Evolutionary conservation across 1,140 invertebrate genomes (phyloP).

Genomic region (Pantala flavescens): DNA sequence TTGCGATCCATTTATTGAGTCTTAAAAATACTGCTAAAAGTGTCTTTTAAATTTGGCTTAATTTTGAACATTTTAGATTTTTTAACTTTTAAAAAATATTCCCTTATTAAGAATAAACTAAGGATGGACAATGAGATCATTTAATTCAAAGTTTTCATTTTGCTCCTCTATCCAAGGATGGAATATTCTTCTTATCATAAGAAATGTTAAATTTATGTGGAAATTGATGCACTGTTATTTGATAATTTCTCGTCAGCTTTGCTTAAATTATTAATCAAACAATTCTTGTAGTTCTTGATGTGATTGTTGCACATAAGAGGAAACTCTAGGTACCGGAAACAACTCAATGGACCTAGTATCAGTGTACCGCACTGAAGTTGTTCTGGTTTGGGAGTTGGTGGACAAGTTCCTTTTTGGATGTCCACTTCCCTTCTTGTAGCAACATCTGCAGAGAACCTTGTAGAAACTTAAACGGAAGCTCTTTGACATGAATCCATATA

Average conservation of each 20-base stretch:
- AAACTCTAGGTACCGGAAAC: not conserved
- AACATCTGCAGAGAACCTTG: slow-evolving; percentile 35
- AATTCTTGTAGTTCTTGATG: not conserved
- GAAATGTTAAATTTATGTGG: no score
- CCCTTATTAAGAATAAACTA: no score
- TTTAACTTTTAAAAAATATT: no score
- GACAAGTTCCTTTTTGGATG: slow-evolving; percentile 23
- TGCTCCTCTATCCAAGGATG: no score
- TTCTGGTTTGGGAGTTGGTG: slow-evolving; percentile 29
- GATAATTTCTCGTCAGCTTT: not conserved
- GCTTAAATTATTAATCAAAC: not conserved
- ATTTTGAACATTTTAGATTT: no score
- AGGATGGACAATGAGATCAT: no score
- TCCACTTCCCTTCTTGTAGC: slow-evolving; percentile 16
- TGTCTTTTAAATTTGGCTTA: no score
- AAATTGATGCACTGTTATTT: not conserved
- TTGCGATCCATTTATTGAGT: no score
- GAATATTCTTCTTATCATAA: no score
- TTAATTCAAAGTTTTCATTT: no score
- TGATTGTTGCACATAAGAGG: not conserved
- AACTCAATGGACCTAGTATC: slow-evolving; percentile 15
- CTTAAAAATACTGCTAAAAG: no score
- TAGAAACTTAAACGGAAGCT: slow-evolving; percentile 59
- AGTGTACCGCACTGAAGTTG: slow-evolving; percentile 30
- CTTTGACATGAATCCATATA: slow-evolving; percentile 73